Base-by-base conservation (phyloP, 2,113 vertebrate genomes). In the Junco hyemalis region DNA sequence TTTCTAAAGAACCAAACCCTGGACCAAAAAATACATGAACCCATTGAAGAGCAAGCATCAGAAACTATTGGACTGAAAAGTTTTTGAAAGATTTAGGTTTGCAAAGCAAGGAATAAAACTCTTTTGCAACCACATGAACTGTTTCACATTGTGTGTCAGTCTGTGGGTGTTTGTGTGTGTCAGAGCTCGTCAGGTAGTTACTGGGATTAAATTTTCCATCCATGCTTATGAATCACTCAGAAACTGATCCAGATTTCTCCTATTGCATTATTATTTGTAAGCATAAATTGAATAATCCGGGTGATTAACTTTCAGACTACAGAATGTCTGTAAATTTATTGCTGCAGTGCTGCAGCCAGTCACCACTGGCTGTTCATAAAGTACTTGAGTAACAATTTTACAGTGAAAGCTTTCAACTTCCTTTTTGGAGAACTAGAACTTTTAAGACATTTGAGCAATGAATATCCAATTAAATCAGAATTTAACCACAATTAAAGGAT, bases 221-320 rank as follows among this genome's bases (percentile, higher is more conserved):
- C 22, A 4, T 63, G 56, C 15, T 85, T 88, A 91, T 96, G 96
- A 95, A 89, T 96, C 95, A 97, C 42, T 91, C n/a, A 36, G 48
- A 95, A 91, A 84, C 1, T 2, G 40, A 76, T 95, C 94, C 83
- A 92, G 84, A 84, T 92, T 92, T 87, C 61, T 91, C 48, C 33
- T 66, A 36, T 54, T 88, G 84, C 81, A 90, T 91, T 77, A 53
- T 57, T 95, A 90, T 93, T 88, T 96, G 85, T 89, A 82, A 91
- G 48, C 21, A 93, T 87, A 81, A 91, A 91, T 57, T 61, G 81
- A 79, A 95, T 85, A 96, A 93, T 72, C 85, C 8, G 3, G 8
- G 74, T 57, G 83, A 94, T 92, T 93, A 92, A 51, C 33, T 69
- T 91, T 92, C 53, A 89, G 81, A 28, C 59, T 86, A 25, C 12